These are phyloP conservation scores for Crypturellus undulatus DNA, from an alignment of 2,113 vertebrate genomes.

Conservation along the genomic window DNA sequence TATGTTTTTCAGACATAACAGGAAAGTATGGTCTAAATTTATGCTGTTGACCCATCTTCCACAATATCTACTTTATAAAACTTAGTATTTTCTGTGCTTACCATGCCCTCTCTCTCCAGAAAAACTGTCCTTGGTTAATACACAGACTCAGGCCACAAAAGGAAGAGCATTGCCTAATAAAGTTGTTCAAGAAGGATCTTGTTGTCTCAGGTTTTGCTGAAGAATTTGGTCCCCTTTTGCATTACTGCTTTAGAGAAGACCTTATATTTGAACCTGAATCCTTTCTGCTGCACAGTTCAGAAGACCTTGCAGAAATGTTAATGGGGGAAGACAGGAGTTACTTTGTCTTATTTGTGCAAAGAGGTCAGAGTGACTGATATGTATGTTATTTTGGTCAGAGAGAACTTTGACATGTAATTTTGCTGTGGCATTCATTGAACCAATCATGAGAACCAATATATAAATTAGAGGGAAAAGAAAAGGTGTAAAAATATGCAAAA, in stretches of 20 bases:
- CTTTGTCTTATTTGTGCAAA: neutral
- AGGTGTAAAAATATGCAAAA: neutral
- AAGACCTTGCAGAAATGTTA: neutral
- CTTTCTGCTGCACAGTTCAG: neutral
- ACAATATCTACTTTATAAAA: constrained; percentile 44
- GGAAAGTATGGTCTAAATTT: constrained; percentile 30
- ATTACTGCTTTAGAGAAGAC: neutral
- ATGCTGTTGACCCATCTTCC: constrained; percentile 27
- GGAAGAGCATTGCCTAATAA: neutral
- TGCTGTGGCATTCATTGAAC: neutral
- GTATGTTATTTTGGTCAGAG: neutral
- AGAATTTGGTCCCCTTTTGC: neutral
- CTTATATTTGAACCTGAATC: neutral
- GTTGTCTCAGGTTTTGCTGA: neutral
- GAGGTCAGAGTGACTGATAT: neutral
- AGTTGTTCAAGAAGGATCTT: neutral
- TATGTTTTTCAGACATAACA: constrained; percentile 2
- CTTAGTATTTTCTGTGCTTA: neutral
- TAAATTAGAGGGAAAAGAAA: neutral
- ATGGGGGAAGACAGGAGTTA: neutral
- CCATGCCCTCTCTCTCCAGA: neutral
- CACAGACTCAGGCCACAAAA: neutral
- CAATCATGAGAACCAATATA: neutral
- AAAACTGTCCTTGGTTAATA: neutral
- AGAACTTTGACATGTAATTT: neutral